Evolutionary conservation across 2,113 vertebrate genomes (phyloP).

Genomic region (Tyrannus savana): DNA sequence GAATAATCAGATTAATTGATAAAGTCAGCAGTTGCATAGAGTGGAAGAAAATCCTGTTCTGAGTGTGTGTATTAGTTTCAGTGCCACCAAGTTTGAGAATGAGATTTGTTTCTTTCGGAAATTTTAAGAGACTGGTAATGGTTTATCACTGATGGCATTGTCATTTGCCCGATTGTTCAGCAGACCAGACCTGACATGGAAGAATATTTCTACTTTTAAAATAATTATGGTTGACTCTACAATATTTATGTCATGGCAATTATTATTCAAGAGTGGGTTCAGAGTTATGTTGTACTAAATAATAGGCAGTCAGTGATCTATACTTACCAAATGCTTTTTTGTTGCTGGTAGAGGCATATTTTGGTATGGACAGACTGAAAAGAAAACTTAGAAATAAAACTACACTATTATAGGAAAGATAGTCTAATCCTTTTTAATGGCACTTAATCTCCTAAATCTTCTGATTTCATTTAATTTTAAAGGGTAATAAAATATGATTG

Average conservation of each 20-base stretch:
- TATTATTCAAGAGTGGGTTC: background rate
- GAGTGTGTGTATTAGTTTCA: background rate
- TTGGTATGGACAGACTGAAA: background rate
- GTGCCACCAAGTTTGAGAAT: background rate
- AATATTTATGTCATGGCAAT: background rate
- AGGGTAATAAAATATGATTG: conserved; percentile 52
- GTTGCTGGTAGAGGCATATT: background rate
- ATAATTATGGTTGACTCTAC: background rate
- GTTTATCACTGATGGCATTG: background rate
- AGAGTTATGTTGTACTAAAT: background rate
- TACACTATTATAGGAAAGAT: background rate
- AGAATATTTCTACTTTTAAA: background rate
- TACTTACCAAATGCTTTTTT: background rate
- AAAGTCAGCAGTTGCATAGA: background rate
- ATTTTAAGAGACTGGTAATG: background rate
- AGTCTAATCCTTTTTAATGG: conserved; percentile 24
- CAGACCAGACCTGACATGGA: background rate
- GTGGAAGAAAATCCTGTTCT: background rate
- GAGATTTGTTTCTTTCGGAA: background rate
- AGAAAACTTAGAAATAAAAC: background rate
- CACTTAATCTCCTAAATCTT: conserved; percentile 49
- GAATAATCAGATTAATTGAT: background rate
- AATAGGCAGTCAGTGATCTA: background rate
- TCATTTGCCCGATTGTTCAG: background rate
- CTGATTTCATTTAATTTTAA: conserved; percentile 60